Evolutionary conservation across 2,888 invertebrate genomes (phyloP), one percentile per base, ranked within the genome.

Genomic region (Sesamia inferens): DNA sequence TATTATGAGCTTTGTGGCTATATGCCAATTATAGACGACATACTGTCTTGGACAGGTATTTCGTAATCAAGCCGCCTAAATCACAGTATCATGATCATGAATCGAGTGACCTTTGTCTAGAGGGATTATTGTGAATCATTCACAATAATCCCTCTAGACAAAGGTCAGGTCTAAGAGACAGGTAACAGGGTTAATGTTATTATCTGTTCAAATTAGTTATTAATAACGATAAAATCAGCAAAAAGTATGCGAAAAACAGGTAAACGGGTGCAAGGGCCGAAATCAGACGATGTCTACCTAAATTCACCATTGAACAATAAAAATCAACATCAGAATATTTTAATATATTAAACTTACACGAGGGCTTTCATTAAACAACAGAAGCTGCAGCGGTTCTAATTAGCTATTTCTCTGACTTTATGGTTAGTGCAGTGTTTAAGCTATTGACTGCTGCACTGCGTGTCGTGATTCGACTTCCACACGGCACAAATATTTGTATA

Each of bases 1-100:
- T n/a, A n/a, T n/a, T n/a, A n/a, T n/a, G 19, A 59, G 58, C 24
- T 63, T 54, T 24, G 5, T 72, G 69, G 59, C 47, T 57, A 58
- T 44, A 58, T 62, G 66, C 44, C 62, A 81, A 83, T 78, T 71
- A 83, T 68, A 78, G 13, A 70, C 14, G 39, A 58, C 59, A 73
- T 48, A 71, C 47, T 64, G 57, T 16, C 48, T n/a, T 62, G 54
- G 63, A 31, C 78, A 75, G 78, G 74, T 78, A 81, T 82, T 81
- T 59, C 47, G 71, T 78, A 78, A 80, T 75, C 68, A 83, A 81
- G 42, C 64, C 71, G 71, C 78, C 78, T 71, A 78, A 22, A 54
- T 67, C 63, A 75, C 39, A 73, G 19, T 62, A 57, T 58, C 74
- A 66, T 74, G 61, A 55, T 63, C 72, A 61, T 68, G 57, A 42